Conservation (phyloP, 1,140 invertebrate species). For the Delia radicum region DNA sequence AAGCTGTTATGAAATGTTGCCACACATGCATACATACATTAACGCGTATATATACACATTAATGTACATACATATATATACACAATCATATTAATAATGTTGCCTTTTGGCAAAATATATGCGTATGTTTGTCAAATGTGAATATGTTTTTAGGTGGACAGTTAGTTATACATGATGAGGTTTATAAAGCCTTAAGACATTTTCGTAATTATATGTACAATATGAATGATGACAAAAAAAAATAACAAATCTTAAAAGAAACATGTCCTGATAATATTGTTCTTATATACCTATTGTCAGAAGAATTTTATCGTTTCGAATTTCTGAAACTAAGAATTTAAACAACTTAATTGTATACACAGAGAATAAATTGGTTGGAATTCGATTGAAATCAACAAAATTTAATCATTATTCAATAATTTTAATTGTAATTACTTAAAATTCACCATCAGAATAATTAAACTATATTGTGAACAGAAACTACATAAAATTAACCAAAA, state of each 20-base stretch:
- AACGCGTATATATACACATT: background rate
- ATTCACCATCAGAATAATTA: too few species aligned
- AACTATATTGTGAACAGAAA: too few species aligned
- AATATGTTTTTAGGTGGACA: background rate
- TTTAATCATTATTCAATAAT: too few species aligned
- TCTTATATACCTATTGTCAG: too few species aligned
- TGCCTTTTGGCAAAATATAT: background rate
- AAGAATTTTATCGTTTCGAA: too few species aligned
- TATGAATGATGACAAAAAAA: background rate
- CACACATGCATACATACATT: background rate
- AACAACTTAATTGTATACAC: background rate
- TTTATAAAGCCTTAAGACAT: background rate
- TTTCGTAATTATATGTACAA: background rate
- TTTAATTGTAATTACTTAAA: too few species aligned
- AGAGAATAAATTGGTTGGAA: too few species aligned
- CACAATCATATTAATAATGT: background rate
- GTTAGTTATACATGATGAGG: background rate
- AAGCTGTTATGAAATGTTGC: too few species aligned
- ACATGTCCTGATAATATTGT: too few species aligned
- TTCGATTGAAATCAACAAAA: too few species aligned
- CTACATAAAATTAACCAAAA: too few species aligned
- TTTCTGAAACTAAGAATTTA: background rate
- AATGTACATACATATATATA: background rate
- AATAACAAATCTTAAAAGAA: too few species aligned
- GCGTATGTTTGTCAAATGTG: background rate